These are phyloP conservation scores for Coryphaenoides rupestris DNA, from an alignment of 2,113 vertebrate species.

Conservation along the genomic window DNA sequence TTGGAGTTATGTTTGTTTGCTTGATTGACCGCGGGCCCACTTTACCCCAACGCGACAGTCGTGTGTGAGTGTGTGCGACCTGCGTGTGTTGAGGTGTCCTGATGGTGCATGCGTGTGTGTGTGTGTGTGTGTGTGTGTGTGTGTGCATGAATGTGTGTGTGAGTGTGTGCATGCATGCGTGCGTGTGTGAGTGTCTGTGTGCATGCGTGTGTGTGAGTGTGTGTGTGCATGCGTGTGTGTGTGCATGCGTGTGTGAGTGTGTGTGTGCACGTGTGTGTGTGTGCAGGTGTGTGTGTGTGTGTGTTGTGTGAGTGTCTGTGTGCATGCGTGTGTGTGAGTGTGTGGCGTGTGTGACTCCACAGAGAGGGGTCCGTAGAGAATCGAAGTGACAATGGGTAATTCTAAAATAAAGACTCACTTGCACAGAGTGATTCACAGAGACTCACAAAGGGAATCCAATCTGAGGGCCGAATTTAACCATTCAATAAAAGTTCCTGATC, in stretches of 20 bases:
- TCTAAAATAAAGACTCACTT: constrained; percentile 2
- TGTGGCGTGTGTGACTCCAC: neutral
- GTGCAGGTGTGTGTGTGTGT: neutral
- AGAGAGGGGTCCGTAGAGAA: neutral
- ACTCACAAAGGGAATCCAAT: neutral
- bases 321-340: neutral
- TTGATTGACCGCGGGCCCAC: no score
- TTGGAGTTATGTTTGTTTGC: neutral
- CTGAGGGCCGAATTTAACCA: neutral
- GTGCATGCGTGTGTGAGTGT: no score
- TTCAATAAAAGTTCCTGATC: neutral
- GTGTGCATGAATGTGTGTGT: neutral
- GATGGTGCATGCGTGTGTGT: no score
- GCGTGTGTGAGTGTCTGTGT: no score
- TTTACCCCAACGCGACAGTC: no score
- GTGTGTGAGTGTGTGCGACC: no score
- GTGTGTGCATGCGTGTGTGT: no score
- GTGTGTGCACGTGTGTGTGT: constrained; percentile 3
- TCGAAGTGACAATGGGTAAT: neutral
- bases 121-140: neutral
- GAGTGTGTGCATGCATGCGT: neutral
- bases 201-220: no score
- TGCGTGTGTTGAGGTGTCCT: no score
- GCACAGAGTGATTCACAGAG: neutral
- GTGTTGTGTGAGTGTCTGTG: no score